Percentiles rank a stretch among this genome's conserved stretches.
Evolutionary conservation across 2,888 invertebrate genomes (phyloP).

Genomic region (Plusia festucae): DNA sequence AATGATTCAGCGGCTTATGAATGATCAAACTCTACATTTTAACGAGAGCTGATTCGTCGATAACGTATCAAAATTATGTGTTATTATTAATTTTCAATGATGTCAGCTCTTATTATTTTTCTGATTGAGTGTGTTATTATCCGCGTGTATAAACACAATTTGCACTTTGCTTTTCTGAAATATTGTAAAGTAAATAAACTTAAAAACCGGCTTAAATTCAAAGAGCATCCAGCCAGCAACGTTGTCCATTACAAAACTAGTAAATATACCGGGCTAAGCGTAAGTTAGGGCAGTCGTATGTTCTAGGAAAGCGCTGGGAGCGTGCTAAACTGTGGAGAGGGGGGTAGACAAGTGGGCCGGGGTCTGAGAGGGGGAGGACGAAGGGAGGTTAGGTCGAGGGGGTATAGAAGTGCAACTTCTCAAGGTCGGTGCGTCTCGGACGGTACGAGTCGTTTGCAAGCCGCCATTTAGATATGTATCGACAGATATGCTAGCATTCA

Average conservation of each 20-base stretch:
- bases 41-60: slow-evolving; percentile 1
- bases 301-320: slow-evolving; percentile 55
- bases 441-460: slow-evolving; percentile 52
- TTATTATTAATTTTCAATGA: slow-evolving; percentile 13
- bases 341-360: slow-evolving; percentile 19
- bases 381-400: slow-evolving; percentile 30
- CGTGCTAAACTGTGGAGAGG: slow-evolving; percentile 34
- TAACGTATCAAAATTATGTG: not conserved
- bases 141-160: not conserved
- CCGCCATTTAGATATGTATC: slow-evolving; percentile 53
- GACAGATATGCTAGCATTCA: slow-evolving; percentile 40
- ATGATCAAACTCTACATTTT: slow-evolving; percentile 20
- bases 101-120: slow-evolving; percentile 12
- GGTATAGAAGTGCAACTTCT: slow-evolving; percentile 74
- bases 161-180: not conserved
- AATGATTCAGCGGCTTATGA: slow-evolving; percentile 40
- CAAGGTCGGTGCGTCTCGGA: slow-evolving; percentile 78
- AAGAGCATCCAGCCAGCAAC: slow-evolving; percentile 36
- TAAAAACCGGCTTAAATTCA: slow-evolving; percentile 31
- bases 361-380: slow-evolving; percentile 32
- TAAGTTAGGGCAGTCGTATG: slow-evolving; percentile 55
- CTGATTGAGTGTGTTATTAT: slow-evolving; percentile 8
- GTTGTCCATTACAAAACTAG: slow-evolving; percentile 45
- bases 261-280: slow-evolving; percentile 51
- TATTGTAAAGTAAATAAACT: slow-evolving; percentile 18